These are phyloP conservation scores for Phymatocera aterrima DNA, from an alignment of 2,888 invertebrate genomes.

Conservation along the genomic window DNA sequence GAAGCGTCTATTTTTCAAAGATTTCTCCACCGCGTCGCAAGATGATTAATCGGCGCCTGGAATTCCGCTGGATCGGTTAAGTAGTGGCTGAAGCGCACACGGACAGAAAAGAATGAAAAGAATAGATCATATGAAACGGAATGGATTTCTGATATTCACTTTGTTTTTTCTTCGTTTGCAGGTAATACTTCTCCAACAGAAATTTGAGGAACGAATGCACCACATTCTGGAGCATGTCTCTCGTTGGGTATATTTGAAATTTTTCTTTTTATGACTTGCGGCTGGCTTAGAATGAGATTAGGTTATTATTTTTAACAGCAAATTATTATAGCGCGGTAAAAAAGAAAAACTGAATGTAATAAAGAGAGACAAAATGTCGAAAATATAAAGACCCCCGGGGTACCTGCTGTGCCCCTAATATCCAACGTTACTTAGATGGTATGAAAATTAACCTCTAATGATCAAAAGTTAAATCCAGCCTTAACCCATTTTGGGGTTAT, in stretches of 20 bases:
- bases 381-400: background rate
- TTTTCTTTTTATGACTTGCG: no score
- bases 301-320: no score
- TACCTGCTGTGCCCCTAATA: background rate
- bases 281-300: no score
- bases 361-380: no score
- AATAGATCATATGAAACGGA: background rate
- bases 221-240: no score
- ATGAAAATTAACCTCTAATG: constrained; percentile 14
- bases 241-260: no score
- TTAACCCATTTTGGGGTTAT: constrained; percentile 9
- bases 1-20: background rate
- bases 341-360: no score
- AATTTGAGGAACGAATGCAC: no score
- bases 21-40: background rate
- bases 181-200: no score
- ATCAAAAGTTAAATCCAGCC: constrained; percentile 32
- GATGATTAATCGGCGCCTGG: constrained; percentile 22
- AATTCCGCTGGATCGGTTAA: background rate
- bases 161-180: no score
- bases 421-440: background rate
- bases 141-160: no score
- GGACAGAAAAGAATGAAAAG: background rate
- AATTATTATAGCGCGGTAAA: no score
- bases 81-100: background rate